Evolutionary conservation across 2,888 invertebrate genomes (phyloP).

Genomic region (Steinernema carpocapsae): DNA sequence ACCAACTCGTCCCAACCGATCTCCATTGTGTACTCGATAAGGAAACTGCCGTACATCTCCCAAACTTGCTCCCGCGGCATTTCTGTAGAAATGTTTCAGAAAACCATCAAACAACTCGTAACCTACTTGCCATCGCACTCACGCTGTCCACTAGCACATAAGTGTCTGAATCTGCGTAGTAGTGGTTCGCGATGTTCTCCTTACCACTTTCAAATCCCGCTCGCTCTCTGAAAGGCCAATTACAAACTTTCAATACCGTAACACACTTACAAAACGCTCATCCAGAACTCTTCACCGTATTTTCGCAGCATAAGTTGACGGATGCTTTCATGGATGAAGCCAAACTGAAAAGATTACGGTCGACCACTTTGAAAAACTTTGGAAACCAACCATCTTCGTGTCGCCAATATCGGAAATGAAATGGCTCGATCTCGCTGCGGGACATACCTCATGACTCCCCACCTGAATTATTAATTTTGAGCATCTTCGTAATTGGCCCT

Average conservation of each 20-base stretch:
- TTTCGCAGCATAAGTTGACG: slow-evolving; percentile 59
- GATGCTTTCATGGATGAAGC: slow-evolving; percentile 67
- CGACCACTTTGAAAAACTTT: not conserved
- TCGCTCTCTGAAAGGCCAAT: slow-evolving; percentile 43
- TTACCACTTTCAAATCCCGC: slow-evolving; percentile 67
- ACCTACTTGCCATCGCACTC: slow-evolving; percentile 57
- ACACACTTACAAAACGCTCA: slow-evolving; percentile 57
- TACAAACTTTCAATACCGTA: slow-evolving; percentile 7
- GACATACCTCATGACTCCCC: not conserved
- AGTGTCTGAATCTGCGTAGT: slow-evolving; percentile 66
- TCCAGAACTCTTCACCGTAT: slow-evolving; percentile 67
- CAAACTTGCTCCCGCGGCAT: slow-evolving; percentile 64
- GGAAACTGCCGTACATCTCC: slow-evolving; percentile 66
- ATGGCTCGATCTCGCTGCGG: not conserved
- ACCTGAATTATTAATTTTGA: slow-evolving; percentile 8
- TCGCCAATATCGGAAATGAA: not conserved
- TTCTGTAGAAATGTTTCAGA: slow-evolving; percentile 46
- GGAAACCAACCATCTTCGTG: slow-evolving; percentile 32
- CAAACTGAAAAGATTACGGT: slow-evolving; percentile 55
- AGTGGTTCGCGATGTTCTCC: slow-evolving; percentile 67
- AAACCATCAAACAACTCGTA: not conserved
- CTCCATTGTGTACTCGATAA: slow-evolving; percentile 67
- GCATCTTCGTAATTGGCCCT: not conserved
- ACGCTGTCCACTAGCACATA: slow-evolving; percentile 64
- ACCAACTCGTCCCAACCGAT: slow-evolving; percentile 67